Evolutionary conservation across 2,888 invertebrate genomes (phyloP), one percentile per base, ranked within the genome.

Genomic region (Biston betularia): DNA sequence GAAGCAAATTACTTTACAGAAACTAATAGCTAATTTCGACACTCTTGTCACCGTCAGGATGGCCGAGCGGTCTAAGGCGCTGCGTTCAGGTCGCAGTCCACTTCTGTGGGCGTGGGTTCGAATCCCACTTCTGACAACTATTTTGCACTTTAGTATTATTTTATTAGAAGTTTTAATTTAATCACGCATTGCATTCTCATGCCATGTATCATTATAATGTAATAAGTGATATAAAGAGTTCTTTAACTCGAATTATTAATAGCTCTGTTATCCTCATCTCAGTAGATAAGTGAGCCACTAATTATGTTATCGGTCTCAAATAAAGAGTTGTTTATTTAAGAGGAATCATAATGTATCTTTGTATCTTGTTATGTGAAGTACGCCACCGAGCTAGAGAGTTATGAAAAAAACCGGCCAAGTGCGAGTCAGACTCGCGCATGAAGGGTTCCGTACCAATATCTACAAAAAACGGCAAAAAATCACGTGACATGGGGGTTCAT

Each of bases 41-140:
- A 0, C 0, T 0, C 0, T 0, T 0, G 0, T 0, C 0, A 74
- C 6, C 44, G 82, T 83, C 82, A 83, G 82, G 83, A 83, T 83
- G 83, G 82, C 82, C 83, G 83, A 83, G 82, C 83, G 83, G 83
- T 83, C 83, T 83, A 82, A 82, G 82, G 82, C 82, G 82, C 83
- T 83, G 82, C 83, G 83, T 82, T 83, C 83, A 83, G 82, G 83
- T 83, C 82, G 83, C 83, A 82, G 83, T 83, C 82, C 83, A 83
- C 83, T 82, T 83, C 81, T 82, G 83, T 83, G 83, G 83, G 83
- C 83, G 82, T 83, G 83, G 82, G 83, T 83, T 83, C 83, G 83
- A 83, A 83, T 83, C 83, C 83, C 83, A 83, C 83, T 83, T 83
- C 83, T 83, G 83, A 83, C 83, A 83, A 61, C 8, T 2, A 0